phyloP scores from a whole-genome alignment of 2,113 vertebrate genomes.

The Toxostoma redivivum region DNA sequence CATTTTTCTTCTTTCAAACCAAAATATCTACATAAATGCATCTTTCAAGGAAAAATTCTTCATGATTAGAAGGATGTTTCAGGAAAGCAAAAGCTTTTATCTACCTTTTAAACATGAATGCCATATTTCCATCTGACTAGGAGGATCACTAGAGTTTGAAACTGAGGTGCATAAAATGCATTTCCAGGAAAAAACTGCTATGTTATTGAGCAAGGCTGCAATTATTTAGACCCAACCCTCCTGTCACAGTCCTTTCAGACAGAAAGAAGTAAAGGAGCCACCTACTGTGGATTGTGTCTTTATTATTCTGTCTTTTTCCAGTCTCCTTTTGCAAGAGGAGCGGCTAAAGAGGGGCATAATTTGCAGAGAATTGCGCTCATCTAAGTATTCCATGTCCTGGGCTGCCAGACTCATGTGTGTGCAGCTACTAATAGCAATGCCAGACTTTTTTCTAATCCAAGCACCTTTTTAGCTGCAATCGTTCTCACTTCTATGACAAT shows the following conservation, averaged over 20 bases:
- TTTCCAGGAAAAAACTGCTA: not conserved
- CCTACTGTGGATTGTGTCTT: not conserved
- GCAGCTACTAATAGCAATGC: not conserved
- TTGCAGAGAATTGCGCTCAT: not conserved
- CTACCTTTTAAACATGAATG: not conserved
- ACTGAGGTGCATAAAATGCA: not conserved
- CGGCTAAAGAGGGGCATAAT: not conserved
- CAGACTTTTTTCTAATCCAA: not conserved
- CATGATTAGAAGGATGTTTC: not conserved
- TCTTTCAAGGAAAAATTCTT: not conserved
- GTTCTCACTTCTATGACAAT: not conserved
- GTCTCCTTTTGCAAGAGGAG: not conserved
- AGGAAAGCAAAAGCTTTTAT: not conserved
- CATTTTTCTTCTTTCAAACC: not conserved
- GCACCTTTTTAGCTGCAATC: not conserved
- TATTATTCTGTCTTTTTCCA: not conserved
- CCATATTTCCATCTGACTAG: not conserved
- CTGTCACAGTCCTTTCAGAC: not conserved
- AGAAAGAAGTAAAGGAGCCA: not conserved
- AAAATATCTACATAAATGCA: not conserved
- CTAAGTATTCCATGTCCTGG: rapidly evolving
- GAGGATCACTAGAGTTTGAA: not conserved
- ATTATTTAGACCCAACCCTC: not conserved
- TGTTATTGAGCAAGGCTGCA: not conserved
- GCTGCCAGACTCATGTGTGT: no score